phyloP scores from a whole-genome alignment of 2,797 vertebrate genomes.

The Discoglossus pictus region DNA sequence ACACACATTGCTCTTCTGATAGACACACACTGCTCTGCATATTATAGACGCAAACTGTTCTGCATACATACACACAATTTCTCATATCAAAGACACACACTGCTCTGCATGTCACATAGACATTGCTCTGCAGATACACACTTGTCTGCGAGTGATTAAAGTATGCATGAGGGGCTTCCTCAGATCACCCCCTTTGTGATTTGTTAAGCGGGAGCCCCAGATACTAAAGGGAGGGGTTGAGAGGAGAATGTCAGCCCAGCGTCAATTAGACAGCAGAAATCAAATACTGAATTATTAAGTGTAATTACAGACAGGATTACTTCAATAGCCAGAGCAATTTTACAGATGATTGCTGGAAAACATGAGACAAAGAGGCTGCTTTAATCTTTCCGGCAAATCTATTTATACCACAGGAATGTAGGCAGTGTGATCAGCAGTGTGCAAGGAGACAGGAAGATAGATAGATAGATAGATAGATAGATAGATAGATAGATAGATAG shows the following conservation, averaged over 20 bases:
- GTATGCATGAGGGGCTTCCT: no score
- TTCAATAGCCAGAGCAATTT: conserved; percentile 69
- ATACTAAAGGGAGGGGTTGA: conserved; percentile 17
- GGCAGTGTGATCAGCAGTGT: conserved; percentile 62
- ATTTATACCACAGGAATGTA: conserved; percentile 67
- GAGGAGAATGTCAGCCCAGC: conserved; percentile 52
- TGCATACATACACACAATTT: no score
- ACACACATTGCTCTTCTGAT: no score
- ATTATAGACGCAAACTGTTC: no score
- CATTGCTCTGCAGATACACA: no score
- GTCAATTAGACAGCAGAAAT: conserved; percentile 69
- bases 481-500: background rate
- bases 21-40: no score
- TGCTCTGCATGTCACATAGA: no score
- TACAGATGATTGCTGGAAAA: conserved; percentile 69
- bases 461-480: conserved; percentile 13
- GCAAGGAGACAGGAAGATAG: background rate
- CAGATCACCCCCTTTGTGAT: no score
- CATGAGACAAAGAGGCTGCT: conserved; percentile 50
- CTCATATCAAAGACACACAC: no score
- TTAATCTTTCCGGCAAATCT: conserved; percentile 61
- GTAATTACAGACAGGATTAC: conserved; percentile 71
- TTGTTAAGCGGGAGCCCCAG: conserved; percentile 14
- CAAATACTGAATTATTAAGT: conserved; percentile 71
- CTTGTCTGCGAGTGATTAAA: no score